Base-by-base conservation (phyloP, 2,888 invertebrate species). In the Drosophila helvetica region DNA sequence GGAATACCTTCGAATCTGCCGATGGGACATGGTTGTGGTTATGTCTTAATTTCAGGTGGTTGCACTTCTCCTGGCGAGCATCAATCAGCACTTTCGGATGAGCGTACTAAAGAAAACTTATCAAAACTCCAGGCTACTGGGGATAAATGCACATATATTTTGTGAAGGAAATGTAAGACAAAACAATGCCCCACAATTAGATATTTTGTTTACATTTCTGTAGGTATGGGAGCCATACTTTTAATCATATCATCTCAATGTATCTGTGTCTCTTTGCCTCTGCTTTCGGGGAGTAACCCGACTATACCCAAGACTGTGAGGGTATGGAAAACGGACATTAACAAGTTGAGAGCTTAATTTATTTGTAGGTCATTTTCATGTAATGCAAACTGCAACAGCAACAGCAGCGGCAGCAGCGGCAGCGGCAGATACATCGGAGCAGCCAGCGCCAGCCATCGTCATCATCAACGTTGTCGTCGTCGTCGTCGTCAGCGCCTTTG, bases 341-440 rank as follows among this genome's bases (percentile, higher is more conserved):
- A 72, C 58, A 38, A 61, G 68, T 51, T 64, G 64, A 64, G 64
- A 51, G 56, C 67, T 78, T 58, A 73, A 81, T 78, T 77, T 79
- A 76, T 81, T 84, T 81, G 82, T 84, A 84, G 85, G 81, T 81
- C 81, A 81, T 81, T 81, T 84, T 81, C 79, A 81, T 84, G 74
- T 66, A 75, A 84, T 79, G 75, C 73, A 69, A 78, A 76, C 71
- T 70, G 58, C 69, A 58, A 55, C 27, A 27, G 22, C 5, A 22
- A 4, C 48, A 71, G 50, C 70, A 51, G 50, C 68, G 56, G 42
- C 47, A 43, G 12, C 59, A 51, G 9, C 38, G 17, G 15, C 64
- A 43, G 10, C 12, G 15, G 33, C 33, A 33, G 33, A 33, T 33
- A 15, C 12, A 33, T 33, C 33, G 33, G 33, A n/a, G n/a, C 63